Conservation (phyloP, 2,113 vertebrate genomes). For the Notiomystis cincta region DNA sequence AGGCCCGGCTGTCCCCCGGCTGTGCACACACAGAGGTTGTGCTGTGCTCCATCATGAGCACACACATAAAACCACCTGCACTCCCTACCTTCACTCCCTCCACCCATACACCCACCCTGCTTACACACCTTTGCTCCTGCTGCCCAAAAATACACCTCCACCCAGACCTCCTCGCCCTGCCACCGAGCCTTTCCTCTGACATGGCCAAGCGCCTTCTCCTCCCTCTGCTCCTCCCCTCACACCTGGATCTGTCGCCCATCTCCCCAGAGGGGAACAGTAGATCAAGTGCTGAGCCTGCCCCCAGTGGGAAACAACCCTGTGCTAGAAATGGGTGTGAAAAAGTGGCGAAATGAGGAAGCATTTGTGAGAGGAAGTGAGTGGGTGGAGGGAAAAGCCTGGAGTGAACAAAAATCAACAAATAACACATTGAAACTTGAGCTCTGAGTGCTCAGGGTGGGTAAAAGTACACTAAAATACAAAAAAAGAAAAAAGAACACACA, state of each 20-base stretch:
- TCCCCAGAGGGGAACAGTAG: rapidly evolving
- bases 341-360: background rate
- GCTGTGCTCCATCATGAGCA: background rate
- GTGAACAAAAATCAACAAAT: slow-evolving; percentile 23
- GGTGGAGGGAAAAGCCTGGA: slow-evolving; percentile 37
- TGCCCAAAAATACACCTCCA: background rate
- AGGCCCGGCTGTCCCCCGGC: background rate
- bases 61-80: background rate
- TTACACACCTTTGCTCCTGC: background rate
- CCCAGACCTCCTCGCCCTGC: background rate
- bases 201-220: background rate
- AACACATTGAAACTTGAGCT: background rate
- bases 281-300: background rate
- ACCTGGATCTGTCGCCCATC: background rate
- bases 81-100: background rate
- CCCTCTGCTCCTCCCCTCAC: background rate
- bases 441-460: background rate
- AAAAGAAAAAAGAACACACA: background rate
- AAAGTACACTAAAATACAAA: background rate
- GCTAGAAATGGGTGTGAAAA: background rate
- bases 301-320: background rate
- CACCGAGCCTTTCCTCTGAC: rapidly evolving
- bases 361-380: slow-evolving; percentile 32
- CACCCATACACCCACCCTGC: no score
- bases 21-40: background rate